Evolutionary conservation across 2,888 invertebrate genomes (phyloP), one percentile per base, ranked within the genome.

Genomic region (Spisula solida): DNA sequence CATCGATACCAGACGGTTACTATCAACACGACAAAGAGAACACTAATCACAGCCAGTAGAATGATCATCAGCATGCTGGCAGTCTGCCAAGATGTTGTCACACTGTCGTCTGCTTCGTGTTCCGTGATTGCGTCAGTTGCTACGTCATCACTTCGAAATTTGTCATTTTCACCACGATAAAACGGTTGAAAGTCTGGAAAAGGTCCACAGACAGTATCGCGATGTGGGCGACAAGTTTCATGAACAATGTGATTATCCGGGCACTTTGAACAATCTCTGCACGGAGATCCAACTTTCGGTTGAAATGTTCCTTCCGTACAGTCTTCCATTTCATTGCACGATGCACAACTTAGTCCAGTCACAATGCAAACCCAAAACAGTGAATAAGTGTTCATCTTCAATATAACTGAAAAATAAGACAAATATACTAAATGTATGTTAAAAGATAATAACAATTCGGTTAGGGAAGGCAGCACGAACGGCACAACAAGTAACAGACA

Each of bases 151-250:
- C 51, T 41, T 16, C 51, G 34, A 34, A 34, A 1, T 31, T 25
- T 81, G 41, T 81, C 81, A 20, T 86, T 47, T 34, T 70, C 55
- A 29, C 60, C 66, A 5, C 83, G 79, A 41, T 88, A 47, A 48
- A 91, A 91, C 25, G 79, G 82, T n/a, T 90, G 51, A 31, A 90
- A 92, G 16, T 90, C 92, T 12, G 89, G 89, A 34, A 92, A 92
- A 1, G 86, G 79, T 31, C 92, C 92, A 80, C 92, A 92, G 25
- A 89, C 86, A 16, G 92, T 92, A 86, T 92, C 92, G 10, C 89
- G 86, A 25, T 79, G 66, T 48, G 55, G 81, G 78, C 82, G 81
- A 70, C 92, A 92, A 20, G 90, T 92, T 79, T 92, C 89, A 29
- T 86, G 88, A 8, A 92, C 90, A n/a, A 92, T 90, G 75, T 90